Percentiles rank a stretch among this genome's conserved stretches.
Evolutionary conservation across 2,888 invertebrate species (phyloP).

Genomic region (Yponomeuta evonymella): DNA sequence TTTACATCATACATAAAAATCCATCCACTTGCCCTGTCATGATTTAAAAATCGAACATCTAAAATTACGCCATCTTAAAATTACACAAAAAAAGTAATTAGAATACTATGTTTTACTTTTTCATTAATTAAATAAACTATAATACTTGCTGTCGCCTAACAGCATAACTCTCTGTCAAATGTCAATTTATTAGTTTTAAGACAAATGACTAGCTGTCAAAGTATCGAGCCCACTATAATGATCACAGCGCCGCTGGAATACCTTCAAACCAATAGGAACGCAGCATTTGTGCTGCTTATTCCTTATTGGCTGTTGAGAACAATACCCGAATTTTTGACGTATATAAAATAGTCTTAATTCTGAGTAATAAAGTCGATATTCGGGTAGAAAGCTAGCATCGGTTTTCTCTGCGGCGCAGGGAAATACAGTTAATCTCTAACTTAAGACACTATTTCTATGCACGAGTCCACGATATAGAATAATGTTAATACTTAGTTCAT

Average conservation of each 20-base stretch:
- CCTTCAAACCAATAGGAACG: background rate
- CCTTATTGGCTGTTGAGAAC: background rate
- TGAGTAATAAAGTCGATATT: background rate
- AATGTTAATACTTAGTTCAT: slow-evolving; percentile 5
- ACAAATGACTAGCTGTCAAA: slow-evolving; percentile 66
- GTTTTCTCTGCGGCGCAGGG: background rate
- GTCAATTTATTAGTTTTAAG: slow-evolving; percentile 42
- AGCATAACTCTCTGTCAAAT: slow-evolving; percentile 43
- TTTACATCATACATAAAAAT: slow-evolving; percentile 28
- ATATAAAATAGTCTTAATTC: background rate
- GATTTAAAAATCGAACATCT: slow-evolving; percentile 66
- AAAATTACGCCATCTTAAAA: slow-evolving; percentile 71
- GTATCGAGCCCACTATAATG: slow-evolving; percentile 24
- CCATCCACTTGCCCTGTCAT: slow-evolving; percentile 67
- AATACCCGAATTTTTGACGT: background rate
- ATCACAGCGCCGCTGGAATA: background rate
- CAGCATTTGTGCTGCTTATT: background rate
- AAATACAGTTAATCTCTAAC: background rate
- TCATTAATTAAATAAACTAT: slow-evolving; percentile 27
- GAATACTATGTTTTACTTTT: slow-evolving; percentile 34
- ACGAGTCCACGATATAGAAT: background rate
- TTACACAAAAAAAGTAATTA: slow-evolving; percentile 39
- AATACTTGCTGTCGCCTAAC: slow-evolving; percentile 49
- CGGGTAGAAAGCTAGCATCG: background rate
- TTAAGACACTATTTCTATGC: slow-evolving; percentile 8